These are phyloP conservation scores for Caenorhabditis tropicalis DNA, from an alignment of 1,140 invertebrate genomes.

Conservation along the genomic window DNA sequence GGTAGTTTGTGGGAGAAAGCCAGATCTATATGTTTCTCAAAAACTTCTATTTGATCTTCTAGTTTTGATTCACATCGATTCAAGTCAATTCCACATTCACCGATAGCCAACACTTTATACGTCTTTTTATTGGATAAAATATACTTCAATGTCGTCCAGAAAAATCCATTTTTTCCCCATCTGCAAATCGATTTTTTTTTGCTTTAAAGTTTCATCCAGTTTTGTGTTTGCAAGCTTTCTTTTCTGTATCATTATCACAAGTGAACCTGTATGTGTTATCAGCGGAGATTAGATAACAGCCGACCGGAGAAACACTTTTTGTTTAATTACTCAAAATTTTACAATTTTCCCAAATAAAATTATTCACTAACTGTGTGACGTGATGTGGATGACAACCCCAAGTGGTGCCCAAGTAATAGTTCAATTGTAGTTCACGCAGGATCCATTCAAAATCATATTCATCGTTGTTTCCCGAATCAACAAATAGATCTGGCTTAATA, in stretches of 20 bases:
- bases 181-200: not conserved
- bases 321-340: not conserved
- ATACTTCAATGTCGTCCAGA: not conserved
- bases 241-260: not conserved
- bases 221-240: not conserved
- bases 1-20: not conserved
- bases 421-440: not conserved
- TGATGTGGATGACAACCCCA: constrained; percentile 22
- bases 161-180: not conserved
- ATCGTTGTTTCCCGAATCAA: not conserved
- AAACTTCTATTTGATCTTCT: not conserved
- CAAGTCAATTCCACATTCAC: constrained; percentile 30
- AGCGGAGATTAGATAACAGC: not conserved
- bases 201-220: not conserved
- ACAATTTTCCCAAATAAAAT: not conserved
- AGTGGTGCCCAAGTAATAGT: not conserved
- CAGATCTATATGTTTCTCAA: not conserved
- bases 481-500: constrained; percentile 1
- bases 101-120: not conserved
- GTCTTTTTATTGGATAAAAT: not conserved
- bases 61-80: not conserved
- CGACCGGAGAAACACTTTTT: not conserved
- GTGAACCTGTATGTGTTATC: not conserved
- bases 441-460: not conserved
- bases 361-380: not conserved